Base-by-base conservation (phyloP, 2,797 vertebrate genomes). In the Fistularia tabacaria region DNA sequence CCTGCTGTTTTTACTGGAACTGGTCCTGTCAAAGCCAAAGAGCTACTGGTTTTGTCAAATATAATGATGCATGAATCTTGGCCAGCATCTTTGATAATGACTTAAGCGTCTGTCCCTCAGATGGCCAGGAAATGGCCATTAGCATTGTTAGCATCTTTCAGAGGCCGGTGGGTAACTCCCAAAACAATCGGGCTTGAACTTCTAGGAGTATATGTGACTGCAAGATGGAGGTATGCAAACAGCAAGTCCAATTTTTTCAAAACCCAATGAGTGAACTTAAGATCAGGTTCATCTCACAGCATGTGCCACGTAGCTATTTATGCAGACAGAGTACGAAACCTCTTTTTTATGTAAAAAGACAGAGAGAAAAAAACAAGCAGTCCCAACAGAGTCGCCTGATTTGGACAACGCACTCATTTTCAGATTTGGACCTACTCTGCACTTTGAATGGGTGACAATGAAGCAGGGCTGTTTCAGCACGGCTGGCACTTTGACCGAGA, bases 381-480 rank as follows among this genome's bases (percentile, higher is more conserved):
- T 25, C 10, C 36, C n/a, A 40, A 15, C 10, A 46, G 25, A 46
- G 42, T 15, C 51, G 10, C 55, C 46, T 1, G 58, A 68, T 74
- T 70, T 63, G 57, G 63, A 73, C 65, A 50, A 74, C 67, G 67
- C 52, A 38, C 62, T 76, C 64, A 66, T 81, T 80, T 80, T 79
- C 63, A 79, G 59, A 75, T 81, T 83, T 69, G 75, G 52, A 78
- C 85, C 79, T 74, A 80, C 67, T 72, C 76, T 79, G 78, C 80
- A 80, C 61, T 86, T 82, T 85, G 62, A 82, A 79, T 48, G 72
- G 59, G 48, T 74, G 71, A 85, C 82, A 88, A 85, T 79, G 69
- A 84, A 71, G 58, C 69, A 64, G 61, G 62, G 69, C 75, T 45
- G 49, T 83, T 87, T 82, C 74, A 85, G 83, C 83, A 75, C 74